phyloP scores from a whole-genome alignment of 1,140 invertebrate genomes.

The Caenorhabditis tropicalis region DNA sequence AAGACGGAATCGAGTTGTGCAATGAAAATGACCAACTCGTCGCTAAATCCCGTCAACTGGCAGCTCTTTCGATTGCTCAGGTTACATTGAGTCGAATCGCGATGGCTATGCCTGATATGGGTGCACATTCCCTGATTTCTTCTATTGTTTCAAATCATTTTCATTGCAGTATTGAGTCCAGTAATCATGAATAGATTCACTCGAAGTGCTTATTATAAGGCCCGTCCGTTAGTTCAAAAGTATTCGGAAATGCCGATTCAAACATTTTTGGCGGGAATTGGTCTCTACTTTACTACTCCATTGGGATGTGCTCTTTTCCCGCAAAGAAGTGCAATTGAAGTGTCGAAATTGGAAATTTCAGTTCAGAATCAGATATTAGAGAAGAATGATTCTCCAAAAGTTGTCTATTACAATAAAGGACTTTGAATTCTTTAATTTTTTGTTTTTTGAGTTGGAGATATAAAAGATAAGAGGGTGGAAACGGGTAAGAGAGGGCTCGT shows the following conservation, averaged over 20 bases:
- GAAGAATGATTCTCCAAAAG: constrained; percentile 15
- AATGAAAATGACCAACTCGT: constrained; percentile 73
- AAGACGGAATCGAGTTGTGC: constrained; percentile 73
- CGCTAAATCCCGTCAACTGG: constrained; percentile 78
- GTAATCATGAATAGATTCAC: constrained; percentile 27
- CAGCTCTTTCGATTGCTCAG: constrained; percentile 81
- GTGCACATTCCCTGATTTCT: constrained; percentile 74
- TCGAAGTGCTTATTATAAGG: constrained; percentile 57
- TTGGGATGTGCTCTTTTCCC: constrained; percentile 70
- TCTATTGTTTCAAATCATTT: background rate
- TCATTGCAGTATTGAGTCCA: constrained; percentile 49
- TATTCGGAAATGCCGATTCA: constrained; percentile 56
- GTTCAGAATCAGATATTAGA: constrained; percentile 17
- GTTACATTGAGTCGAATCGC: constrained; percentile 85
- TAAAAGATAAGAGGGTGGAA: no score
- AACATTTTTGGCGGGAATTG: constrained; percentile 55
- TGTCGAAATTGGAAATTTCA: constrained; percentile 27
- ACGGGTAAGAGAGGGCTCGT: no score
- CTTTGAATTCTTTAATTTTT: constrained; percentile 22
- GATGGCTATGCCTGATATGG: constrained; percentile 89
- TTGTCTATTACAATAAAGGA: constrained; percentile 56
- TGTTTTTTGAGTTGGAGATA: no score
- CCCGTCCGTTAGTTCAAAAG: background rate
- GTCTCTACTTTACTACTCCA: constrained; percentile 62
- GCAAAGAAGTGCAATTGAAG: constrained; percentile 61